Conservation (phyloP, 2,888 invertebrate genomes). For the Pachydiplax longipennis region DNA sequence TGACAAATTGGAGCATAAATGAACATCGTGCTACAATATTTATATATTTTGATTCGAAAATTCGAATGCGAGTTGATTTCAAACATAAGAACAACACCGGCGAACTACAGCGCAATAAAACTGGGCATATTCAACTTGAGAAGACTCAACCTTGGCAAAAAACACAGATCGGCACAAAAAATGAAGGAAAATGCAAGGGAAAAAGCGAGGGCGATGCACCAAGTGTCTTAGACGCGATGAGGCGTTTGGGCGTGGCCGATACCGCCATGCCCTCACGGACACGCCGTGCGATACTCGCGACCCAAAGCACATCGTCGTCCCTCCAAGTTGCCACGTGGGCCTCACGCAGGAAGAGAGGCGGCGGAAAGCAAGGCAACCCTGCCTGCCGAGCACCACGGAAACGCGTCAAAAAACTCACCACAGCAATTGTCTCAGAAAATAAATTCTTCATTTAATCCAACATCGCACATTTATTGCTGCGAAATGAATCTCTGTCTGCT, state of each 20-base stretch:
- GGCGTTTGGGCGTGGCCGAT: neutral
- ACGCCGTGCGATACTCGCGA: slow-evolving; percentile 25
- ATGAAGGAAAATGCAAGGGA: neutral
- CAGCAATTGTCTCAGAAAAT: neutral
- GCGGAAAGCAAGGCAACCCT: neutral
- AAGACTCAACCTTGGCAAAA: neutral
- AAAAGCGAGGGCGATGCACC: neutral
- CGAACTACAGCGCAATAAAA: too few species aligned
- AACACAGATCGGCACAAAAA: neutral
- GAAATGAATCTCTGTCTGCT: too few species aligned
- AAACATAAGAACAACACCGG: too few species aligned
- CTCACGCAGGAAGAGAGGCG: neutral
- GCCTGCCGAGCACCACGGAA: neutral
- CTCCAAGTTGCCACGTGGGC: neutral
- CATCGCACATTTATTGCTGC: too few species aligned
- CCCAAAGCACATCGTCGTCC: neutral
- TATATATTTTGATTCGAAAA: too few species aligned
- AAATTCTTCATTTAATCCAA: too few species aligned
- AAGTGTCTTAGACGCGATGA: neutral
- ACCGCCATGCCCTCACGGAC: neutral
- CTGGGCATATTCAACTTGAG: too few species aligned
- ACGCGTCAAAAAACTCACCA: neutral
- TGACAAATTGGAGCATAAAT: too few species aligned
- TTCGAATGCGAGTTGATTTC: too few species aligned
- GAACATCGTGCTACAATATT: too few species aligned